Evolutionary conservation across 53 echinoderm and acorn worm species (phyloP), one percentile per base, ranked within the genome.

Genomic region (Antedon mediterranea): DNA sequence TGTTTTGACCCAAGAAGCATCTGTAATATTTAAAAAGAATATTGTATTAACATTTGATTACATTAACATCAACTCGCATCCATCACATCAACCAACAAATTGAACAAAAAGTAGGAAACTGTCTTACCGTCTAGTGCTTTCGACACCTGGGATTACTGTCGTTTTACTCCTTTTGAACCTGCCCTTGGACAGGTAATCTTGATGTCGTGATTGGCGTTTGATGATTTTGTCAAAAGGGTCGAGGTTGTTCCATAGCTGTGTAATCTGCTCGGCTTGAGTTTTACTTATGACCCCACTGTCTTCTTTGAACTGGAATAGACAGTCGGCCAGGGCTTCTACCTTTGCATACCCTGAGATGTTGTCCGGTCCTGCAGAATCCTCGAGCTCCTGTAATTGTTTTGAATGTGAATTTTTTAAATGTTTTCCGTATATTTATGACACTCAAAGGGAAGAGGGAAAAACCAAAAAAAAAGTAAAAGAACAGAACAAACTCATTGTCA

Each of bases 321-420:
- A 84, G 30, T 74, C 76, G 4, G 82, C 86, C 34, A 85, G 78
- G 77, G 78, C 72, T 81, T 81, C 37, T 30, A 85, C 81, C 32
- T 44, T 73, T 28, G 72, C 70, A 34, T 78, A 86, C 7, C 86
- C 74, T 0, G 86, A 78, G 70, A 87, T 72, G 87, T 86, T 83
- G 75, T 83, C 74, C 41, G 41, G 41, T 13, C 41, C 41, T 7
- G 41, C 41, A 41, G 41, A 41, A 41, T 41, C 41, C 41, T 41
- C 41, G 41, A 41, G 41, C 41, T 41, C 41, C 41, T 41, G 13
- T 7, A 41, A 41, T 41, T 13, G n/a, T n/a, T n/a, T n/a, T n/a
- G n/a, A n/a, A n/a, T n/a, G n/a, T n/a, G n/a, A n/a, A n/a, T n/a
- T n/a, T n/a, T n/a, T n/a, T n/a, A n/a, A n/a, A n/a, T n/a, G n/a